phyloP scores from a whole-genome alignment of 2,888 invertebrate species.

The Plusia festucae region DNA sequence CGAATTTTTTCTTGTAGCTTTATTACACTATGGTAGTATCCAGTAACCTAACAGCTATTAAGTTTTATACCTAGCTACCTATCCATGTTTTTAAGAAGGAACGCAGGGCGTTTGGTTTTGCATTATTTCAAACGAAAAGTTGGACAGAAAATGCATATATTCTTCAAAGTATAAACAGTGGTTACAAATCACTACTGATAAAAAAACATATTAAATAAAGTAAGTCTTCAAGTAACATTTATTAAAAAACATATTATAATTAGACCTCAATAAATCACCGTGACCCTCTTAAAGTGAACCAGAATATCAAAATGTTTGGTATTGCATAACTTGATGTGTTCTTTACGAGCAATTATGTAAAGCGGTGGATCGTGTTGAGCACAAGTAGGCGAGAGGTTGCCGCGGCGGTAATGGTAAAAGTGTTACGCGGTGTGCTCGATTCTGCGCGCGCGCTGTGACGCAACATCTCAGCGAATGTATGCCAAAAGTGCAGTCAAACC shows the following conservation, averaged over 20 bases:
- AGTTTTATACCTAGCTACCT: no score
- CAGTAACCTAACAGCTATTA: no score
- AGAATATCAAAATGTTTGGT: constrained; percentile 81
- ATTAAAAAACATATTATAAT: neutral
- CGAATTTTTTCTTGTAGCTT: neutral
- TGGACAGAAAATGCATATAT: no score
- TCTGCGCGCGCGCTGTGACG: constrained; percentile 77
- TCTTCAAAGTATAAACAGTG: no score
- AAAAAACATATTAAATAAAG: neutral
- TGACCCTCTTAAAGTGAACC: constrained; percentile 77
- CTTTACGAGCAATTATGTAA: constrained; percentile 86
- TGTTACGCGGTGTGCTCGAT: constrained; percentile 86
- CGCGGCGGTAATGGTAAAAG: constrained; percentile 83
- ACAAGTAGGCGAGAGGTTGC: constrained; percentile 78
- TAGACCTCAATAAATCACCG: constrained; percentile 26
- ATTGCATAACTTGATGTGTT: constrained; percentile 82
- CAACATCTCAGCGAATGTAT: constrained; percentile 83
- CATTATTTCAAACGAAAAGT: no score
- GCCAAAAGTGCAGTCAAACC: constrained; percentile 87
- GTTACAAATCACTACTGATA: neutral
- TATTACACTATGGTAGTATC: neutral
- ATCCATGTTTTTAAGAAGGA: no score
- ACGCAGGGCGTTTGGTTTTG: no score
- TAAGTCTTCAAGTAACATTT: neutral
- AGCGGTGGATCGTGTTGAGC: constrained; percentile 77